Percentiles rank a stretch among this genome's conserved stretches.
These are phyloP conservation scores for Platichthys stellatus DNA, from an alignment of 2,113 vertebrate genomes.

Conservation along the genomic window DNA sequence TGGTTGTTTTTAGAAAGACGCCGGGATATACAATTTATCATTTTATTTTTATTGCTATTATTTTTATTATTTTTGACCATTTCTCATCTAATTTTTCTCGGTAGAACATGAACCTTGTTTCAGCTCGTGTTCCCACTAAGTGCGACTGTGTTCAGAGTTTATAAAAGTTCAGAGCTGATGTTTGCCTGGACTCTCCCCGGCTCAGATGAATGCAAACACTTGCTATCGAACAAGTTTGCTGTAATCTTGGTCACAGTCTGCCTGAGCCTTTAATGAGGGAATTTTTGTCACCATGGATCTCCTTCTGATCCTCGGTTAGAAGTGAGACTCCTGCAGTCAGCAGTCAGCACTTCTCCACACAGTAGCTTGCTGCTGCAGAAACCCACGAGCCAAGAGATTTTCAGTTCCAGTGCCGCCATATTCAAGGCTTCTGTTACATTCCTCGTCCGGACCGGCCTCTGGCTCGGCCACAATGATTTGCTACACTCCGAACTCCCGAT, in stretches of 20 bases:
- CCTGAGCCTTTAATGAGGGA: constrained; percentile 69
- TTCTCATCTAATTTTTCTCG: background rate
- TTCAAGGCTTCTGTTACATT: constrained; percentile 68
- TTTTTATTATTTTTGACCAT: background rate
- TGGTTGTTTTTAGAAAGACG: too few relatives aligned
- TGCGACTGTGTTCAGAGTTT: constrained; percentile 11
- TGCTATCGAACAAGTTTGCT: constrained; percentile 67
- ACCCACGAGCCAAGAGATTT: constrained; percentile 71
- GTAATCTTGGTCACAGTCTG: constrained; percentile 65
- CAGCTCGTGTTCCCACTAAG: background rate
- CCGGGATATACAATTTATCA: too few relatives aligned
- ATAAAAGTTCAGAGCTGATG: constrained; percentile 35
- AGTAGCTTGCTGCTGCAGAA: constrained; percentile 73
- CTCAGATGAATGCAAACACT: constrained; percentile 21
- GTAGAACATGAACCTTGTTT: constrained; percentile 9
- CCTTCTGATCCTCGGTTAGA: constrained; percentile 67
- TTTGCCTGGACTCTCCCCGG: constrained; percentile 30
- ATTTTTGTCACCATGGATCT: constrained; percentile 68
- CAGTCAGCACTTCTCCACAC: constrained; percentile 74
- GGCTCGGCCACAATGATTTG: constrained; percentile 60
- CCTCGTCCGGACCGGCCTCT: constrained; percentile 63
- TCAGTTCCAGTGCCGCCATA: constrained; percentile 62
- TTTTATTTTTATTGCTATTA: background rate
- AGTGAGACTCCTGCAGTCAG: constrained; percentile 70
- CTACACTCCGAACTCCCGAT: constrained; percentile 38